Conservation (phyloP, 2,888 invertebrate genomes). For the Acanthosepion lycidas region DNA sequence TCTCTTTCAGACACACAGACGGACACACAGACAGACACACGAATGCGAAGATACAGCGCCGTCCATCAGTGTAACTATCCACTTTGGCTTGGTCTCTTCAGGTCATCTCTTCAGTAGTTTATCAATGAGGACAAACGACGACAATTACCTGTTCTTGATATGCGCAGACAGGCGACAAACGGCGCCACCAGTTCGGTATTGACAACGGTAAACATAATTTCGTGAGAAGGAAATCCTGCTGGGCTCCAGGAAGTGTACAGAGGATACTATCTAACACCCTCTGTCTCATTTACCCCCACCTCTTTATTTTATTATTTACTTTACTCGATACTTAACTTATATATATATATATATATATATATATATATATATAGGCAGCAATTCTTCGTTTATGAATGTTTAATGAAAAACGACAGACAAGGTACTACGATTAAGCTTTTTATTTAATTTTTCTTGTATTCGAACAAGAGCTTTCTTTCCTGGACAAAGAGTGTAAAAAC, state of each 20-base stretch:
- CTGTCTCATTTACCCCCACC: not conserved
- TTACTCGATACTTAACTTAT: no score
- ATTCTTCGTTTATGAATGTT: no score
- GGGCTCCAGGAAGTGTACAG: not conserved
- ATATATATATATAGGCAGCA: no score
- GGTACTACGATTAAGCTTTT: no score
- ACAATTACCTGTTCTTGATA: not conserved
- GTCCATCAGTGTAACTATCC: not conserved
- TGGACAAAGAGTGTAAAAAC: no score
- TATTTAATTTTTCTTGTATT: no score
- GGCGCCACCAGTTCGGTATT: not conserved
- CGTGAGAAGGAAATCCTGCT: not conserved
- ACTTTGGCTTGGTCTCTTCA: not conserved
- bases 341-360: no score
- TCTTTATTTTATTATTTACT: no score
- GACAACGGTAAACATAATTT: not conserved
- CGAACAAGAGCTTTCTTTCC: no score
- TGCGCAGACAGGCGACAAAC: not conserved
- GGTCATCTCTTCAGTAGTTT: not conserved
- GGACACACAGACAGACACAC: no score
- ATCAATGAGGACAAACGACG: slow-evolving; percentile 17
- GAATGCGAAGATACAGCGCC: not conserved
- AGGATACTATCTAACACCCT: not conserved
- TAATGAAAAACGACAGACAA: no score
- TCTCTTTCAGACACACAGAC: no score